phyloP scores from a whole-genome alignment of 2,797 vertebrate genomes.

The Squalus acanthias region DNA sequence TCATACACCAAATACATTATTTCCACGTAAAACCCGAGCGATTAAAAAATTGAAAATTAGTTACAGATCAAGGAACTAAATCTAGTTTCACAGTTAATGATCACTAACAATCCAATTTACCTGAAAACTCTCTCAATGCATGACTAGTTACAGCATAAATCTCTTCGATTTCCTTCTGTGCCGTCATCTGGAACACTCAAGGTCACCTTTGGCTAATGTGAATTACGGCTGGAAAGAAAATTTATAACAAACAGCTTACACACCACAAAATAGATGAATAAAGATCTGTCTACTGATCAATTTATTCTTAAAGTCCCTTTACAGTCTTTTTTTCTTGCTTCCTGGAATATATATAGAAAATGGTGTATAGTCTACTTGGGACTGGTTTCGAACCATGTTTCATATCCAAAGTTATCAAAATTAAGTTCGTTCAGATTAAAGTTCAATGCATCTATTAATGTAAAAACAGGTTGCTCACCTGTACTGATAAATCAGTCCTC shows the following conservation, averaged over 20 bases:
- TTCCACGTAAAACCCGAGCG: neutral
- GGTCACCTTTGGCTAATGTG: neutral
- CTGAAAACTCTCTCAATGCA: neutral
- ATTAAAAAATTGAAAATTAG: slow-evolving; percentile 1
- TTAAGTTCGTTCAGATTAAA: neutral
- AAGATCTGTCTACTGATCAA: neutral
- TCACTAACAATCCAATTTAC: neutral
- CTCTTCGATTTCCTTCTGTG: neutral
- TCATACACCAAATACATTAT: neutral
- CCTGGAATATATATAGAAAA: neutral
- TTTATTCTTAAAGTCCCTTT: neutral
- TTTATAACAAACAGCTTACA: neutral
- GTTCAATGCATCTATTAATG: neutral
- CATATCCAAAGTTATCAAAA: neutral
- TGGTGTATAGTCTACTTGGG: neutral
- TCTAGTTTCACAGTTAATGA: neutral
- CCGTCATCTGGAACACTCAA: neutral
- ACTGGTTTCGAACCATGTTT: neutral
- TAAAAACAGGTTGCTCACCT: neutral
- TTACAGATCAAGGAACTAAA: neutral
- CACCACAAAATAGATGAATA: neutral
- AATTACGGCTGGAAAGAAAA: neutral
- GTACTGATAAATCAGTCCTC: neutral
- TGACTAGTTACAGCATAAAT: neutral
- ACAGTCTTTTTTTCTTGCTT: neutral